Percentiles rank a stretch among this genome's conserved stretches.
phyloP scores from a whole-genome alignment of 2,797 vertebrate species.

The Enteromius fasciolatus region DNA sequence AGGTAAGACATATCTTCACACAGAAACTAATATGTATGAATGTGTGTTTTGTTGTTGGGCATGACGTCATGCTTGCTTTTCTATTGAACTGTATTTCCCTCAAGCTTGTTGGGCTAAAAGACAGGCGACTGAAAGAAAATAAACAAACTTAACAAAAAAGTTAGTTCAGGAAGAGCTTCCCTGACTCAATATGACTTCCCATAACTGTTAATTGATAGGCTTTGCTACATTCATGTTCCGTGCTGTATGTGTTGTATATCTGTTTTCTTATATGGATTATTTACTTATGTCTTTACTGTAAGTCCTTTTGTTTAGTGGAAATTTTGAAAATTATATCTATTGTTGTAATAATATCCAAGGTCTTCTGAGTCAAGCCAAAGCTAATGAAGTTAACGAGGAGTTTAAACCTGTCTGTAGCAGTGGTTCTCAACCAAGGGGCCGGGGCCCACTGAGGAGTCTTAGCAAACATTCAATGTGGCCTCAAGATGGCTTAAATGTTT shows the following conservation, averaged over 20 bases:
- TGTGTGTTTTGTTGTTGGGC: not conserved
- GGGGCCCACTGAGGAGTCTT: not conserved
- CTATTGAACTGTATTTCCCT: not conserved
- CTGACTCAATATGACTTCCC: conserved; percentile 1
- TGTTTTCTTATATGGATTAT: not conserved
- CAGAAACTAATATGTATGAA: not conserved
- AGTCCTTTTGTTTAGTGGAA: not conserved
- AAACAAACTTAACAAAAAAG: no score
- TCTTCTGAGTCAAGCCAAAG: not conserved
- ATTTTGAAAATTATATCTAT: not conserved
- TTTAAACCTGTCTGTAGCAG: not conserved
- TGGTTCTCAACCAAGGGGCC: not conserved
- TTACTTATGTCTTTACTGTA: not conserved
- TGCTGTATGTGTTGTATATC: not conserved
- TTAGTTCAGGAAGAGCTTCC: not conserved
- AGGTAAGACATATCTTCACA: conserved; percentile 73
- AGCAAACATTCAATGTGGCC: not conserved
- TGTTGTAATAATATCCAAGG: not conserved
- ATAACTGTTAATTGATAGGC: not conserved
- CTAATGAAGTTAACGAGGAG: not conserved
- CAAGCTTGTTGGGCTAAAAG: not conserved
- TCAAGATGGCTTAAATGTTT: not conserved
- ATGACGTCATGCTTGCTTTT: not conserved
- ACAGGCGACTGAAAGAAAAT: not conserved
- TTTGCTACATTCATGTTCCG: not conserved